Conservation (phyloP, 2,113 vertebrate species). For the Hippocampus mohnikei region DNA sequence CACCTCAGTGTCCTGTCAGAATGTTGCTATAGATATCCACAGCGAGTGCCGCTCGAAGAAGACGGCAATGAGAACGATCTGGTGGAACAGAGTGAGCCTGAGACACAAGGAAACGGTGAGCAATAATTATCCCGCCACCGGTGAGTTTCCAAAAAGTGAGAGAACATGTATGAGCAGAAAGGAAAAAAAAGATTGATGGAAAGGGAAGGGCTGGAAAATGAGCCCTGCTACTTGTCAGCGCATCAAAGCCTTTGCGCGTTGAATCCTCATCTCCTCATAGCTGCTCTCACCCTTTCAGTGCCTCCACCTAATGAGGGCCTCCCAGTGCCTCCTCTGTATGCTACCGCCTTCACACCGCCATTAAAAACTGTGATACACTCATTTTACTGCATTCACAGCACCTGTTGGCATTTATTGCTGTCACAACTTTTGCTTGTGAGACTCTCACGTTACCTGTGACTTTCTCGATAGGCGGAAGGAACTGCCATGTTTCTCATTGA, state of each 20-base stretch:
- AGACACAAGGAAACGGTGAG: slow-evolving; percentile 23
- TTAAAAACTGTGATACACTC: slow-evolving; percentile 43
- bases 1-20: slow-evolving; percentile 67
- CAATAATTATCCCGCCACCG: slow-evolving; percentile 46
- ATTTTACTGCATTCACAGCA: slow-evolving; percentile 41
- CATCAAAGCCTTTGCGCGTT: slow-evolving; percentile 59
- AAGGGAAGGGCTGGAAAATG: slow-evolving; percentile 47
- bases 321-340: slow-evolving; percentile 41
- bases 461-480: slow-evolving; percentile 13
- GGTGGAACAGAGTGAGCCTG: slow-evolving; percentile 15
- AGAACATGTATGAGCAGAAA: slow-evolving; percentile 32
- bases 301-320: slow-evolving; percentile 67
- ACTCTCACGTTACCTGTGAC: slow-evolving; percentile 23
- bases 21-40: slow-evolving; percentile 74
- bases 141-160: slow-evolving; percentile 48
- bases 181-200: slow-evolving; percentile 37
- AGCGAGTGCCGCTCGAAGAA: slow-evolving; percentile 37
- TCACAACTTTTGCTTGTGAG: slow-evolving; percentile 41
- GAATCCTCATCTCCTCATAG: slow-evolving; percentile 45
- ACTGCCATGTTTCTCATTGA: neutral
- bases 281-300: slow-evolving; percentile 57
- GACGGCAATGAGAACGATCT: slow-evolving; percentile 35
- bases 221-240: slow-evolving; percentile 61
- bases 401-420: slow-evolving; percentile 36
- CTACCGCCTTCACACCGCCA: slow-evolving; percentile 38